A percentile compares a stretch with the other conserved stretches of the same genome.
Conservation (phyloP, 2,888 invertebrate genomes). For the Plagodis dolabraria region DNA sequence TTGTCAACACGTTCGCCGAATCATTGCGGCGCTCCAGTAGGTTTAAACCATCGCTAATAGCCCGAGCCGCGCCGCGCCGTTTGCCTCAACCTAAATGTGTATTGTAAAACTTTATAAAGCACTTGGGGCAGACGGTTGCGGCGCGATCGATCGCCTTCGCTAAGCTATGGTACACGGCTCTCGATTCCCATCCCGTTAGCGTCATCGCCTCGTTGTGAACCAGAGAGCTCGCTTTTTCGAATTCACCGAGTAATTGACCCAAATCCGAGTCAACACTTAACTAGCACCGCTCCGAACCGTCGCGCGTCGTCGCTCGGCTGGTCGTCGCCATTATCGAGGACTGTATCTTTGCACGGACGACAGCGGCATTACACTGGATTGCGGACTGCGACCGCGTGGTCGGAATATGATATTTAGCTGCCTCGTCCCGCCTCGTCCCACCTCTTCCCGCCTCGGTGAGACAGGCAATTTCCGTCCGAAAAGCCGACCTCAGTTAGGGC, state of each 20-base stretch:
- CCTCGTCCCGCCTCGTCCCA: not conserved
- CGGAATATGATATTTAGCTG: slow-evolving; percentile 1
- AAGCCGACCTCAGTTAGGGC: not conserved
- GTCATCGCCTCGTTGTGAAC: not conserved
- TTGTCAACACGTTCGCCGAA: not conserved
- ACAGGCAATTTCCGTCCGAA: not conserved
- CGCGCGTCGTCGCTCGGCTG: not conserved
- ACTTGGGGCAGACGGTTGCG: slow-evolving; percentile 12
- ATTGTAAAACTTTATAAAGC: slow-evolving; percentile 7
- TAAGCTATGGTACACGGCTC: not conserved
- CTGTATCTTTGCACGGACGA: slow-evolving; percentile 5
- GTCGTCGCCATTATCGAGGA: not conserved
- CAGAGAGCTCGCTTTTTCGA: not conserved
- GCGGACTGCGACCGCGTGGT: slow-evolving; percentile 3
- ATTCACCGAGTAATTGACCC: slow-evolving; percentile 8
- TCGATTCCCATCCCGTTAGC: not conserved
- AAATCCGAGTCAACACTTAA: slow-evolving; percentile 3
- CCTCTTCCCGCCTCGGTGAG: not conserved
- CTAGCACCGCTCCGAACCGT: not conserved
- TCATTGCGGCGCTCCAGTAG: not conserved
- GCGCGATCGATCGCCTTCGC: slow-evolving; percentile 15
- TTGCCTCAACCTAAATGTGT: not conserved
- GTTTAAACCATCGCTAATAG: not conserved
- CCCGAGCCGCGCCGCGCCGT: not conserved
- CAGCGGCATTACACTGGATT: slow-evolving; percentile 1